These are phyloP conservation scores for Intellagama lesueurii DNA, from an alignment of 2,797 vertebrate genomes.

Conservation along the genomic window DNA sequence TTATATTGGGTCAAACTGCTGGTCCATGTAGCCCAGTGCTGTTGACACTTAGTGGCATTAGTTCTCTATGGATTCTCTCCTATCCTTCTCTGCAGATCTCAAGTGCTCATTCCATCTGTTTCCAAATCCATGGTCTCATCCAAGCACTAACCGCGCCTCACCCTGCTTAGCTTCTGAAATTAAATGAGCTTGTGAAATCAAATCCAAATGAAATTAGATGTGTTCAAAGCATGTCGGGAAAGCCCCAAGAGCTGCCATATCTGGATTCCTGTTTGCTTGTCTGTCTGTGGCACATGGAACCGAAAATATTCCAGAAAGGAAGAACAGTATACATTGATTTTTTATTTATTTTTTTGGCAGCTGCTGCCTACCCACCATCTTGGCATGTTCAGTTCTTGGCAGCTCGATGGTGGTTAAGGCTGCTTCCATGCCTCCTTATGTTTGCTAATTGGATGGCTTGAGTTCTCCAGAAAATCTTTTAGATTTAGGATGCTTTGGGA, in stretches of 20 bases:
- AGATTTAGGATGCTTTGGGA: conserved; percentile 6
- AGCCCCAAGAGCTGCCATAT: not conserved
- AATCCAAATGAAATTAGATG: not conserved
- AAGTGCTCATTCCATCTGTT: no score
- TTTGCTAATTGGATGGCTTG: not conserved
- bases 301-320: conserved; percentile 18
- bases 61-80: no score
- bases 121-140: no score
- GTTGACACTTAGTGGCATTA: not conserved
- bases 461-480: no score
- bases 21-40: no score
- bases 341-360: not conserved
- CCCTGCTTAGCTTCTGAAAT: no score
- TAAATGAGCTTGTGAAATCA: no score
- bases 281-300: not conserved
- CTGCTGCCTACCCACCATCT: not conserved
- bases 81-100: no score
- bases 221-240: not conserved
- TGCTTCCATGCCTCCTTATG: not conserved
- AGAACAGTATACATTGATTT: not conserved
- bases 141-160: no score
- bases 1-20: no score
- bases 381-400: not conserved
- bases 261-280: not conserved
- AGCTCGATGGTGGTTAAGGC: not conserved